Base-by-base conservation (phyloP, 2,797 vertebrate species). In the Buceros bicornis region DNA sequence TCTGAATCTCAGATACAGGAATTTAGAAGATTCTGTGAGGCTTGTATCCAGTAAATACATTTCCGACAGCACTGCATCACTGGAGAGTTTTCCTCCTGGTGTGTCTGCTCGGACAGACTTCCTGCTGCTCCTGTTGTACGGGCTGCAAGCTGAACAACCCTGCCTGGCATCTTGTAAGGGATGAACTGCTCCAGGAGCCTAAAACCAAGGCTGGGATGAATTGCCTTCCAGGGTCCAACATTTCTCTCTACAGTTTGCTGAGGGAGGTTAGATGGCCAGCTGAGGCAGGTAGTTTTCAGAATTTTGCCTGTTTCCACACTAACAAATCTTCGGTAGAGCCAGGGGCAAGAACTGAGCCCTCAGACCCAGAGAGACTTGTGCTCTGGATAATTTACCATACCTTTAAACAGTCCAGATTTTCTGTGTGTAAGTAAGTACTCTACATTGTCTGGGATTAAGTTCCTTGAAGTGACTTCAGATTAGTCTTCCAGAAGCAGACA, bases 51-150 rank as follows among this genome's bases (percentile, higher is more conserved):
- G 22, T 21, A 22, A 40, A 37, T 48, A 22, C 3, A 12, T 28
- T 62, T 67, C 18, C n/a, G 1, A 26, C 28, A 77, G 7, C 3
- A 3, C 21, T 26, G 29, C 26, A 17, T 62, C 54, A 33, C 33
- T 1, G 8, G 24, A 45, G 17, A 85, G 0, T 17, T 71, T 29
- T 74, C 29, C 6, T 86, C 4, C 37, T 14, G 5, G 5, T 42
- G 24, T 9, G 10, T 7, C 56, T 80, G 60, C 43, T n/a, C 61
- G 73, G n/a, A 35, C 31, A 69, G 83, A 58, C 21, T 25, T 87
- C 25, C 54, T 4, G 0, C 50, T n/a, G 24, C 47, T 61, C 8
- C 21, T 1, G 0, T 16, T 37, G 37, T 18, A 61, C 24, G 69
- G 33, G 6, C 35, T 85, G 67, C 13, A 82, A 47, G 70, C 16